Base-by-base conservation (phyloP, 2,113 vertebrate genomes). In the Channa argus region DNA sequence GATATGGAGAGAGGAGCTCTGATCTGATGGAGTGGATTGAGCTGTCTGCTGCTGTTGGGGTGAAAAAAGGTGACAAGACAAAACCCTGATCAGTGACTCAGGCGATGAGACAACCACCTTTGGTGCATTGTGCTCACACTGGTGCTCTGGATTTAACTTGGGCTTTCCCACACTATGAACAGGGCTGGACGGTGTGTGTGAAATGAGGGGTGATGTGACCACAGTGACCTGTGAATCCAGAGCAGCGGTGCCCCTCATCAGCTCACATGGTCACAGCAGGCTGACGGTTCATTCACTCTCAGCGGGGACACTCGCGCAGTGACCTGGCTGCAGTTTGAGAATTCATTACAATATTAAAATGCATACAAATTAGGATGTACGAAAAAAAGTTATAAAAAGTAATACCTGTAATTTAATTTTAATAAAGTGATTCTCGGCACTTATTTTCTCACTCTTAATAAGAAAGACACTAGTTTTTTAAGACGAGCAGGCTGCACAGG, bases 11-110 rank as follows among this genome's bases (percentile, higher is more conserved):
- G 80, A 72, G 58, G 84, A 81, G 82, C 74, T 83, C 73, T 92
- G 92, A 94, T 92, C 88, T 88, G 90, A 93, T 92, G 91, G 79
- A 89, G 83, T 83, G 82, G 88, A 88, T 85, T 92, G 90, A 89
- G 88, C 63, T 59, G 74, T 90, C 75, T 67, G 73, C 49, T 63
- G 71, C 84, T 79, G 80, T 58, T 84, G 47, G 52, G 70, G 69
- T 43, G 70, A 85, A 83, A 91, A 89, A 81, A 91, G 88, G 89
- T 91, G 91, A 89, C 85, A 71, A 84, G 88, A 91, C 88, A 89
- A 91, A 92, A 86, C 89, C 89, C 86, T 73, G 89, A 89, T 91
- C 90, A 73, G 67, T 87, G 82, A 88, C 89, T 88, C 67, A 53
- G 75, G 77, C 86, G 54, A 50, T 79, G 74, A 88, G 90, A 89